Base-by-base conservation (phyloP, 2,113 vertebrate genomes). In the Chaetops frenatus region DNA sequence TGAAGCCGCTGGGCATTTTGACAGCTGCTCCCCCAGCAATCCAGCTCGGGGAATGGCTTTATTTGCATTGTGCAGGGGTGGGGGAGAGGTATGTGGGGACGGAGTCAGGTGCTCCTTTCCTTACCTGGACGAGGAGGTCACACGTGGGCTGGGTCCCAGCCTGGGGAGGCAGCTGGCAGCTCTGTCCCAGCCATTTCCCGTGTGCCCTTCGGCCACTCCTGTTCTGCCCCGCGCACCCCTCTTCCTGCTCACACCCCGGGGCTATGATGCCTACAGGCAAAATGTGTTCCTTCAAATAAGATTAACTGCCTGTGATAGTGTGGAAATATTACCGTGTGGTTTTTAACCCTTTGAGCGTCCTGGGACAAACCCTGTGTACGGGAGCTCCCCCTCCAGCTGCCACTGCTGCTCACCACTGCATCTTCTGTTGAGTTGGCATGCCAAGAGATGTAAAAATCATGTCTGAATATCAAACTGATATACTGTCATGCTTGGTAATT, bases 241-340 rank as follows among this genome's bases (percentile, higher is more conserved):
- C 60, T 94, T 94, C 53, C 51, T 1, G 3, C 31, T 94, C 86
- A 77, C 42, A 38, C 10, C 87, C 42, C 3, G 2, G 42, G 82
- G 72, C 88, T 88, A 38, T 36, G 47, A 56, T 81, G 88, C 70
- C 93, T 92, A 2, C 57, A 35, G 93, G 96, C 93, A 78, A 93
- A 96, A 93, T 50, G 57, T 95, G 94, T 93, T 96, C 95, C 72
- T 93, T 86, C 71, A 88, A 92, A 76, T 60, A 24, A 83, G 74
- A 84, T 90, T 81, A 90, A 86, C 44, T 92, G 76, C 72, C 65
- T 60, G 27, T 23, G 88, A 86, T 83, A 60, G 56, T 24, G 15
- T 10, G 69, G 69, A 51, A 76, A 78, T 67, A 64, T 65, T 70
- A 7, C 15, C 2, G 0, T 21, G 53, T 48, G 57, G 5, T 6